phyloP scores from a whole-genome alignment of 2,797 vertebrate genomes.

The Chiloscyllium punctatum region DNA sequence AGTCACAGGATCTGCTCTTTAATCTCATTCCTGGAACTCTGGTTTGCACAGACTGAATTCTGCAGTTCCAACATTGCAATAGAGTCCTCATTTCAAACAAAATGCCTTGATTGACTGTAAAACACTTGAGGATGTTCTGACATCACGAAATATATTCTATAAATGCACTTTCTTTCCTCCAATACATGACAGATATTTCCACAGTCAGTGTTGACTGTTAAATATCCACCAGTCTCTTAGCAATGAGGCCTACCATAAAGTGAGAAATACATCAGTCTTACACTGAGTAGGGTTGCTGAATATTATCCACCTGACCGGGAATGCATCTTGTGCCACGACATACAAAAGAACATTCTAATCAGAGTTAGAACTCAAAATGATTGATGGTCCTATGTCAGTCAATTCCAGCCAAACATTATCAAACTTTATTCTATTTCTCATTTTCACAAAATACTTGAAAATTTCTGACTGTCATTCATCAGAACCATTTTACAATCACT shows the following conservation, averaged over 20 bases:
- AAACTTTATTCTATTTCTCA: neutral
- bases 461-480: neutral
- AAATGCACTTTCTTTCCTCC: neutral
- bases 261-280: neutral
- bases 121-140: neutral
- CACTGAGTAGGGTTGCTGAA: neutral
- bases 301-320: neutral
- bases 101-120: neutral
- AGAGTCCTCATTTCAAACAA: neutral
- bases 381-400: neutral
- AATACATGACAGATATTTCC: neutral
- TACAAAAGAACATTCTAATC: neutral
- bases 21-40: neutral
- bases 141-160: neutral
- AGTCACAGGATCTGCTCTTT: neutral
- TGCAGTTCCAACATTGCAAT: neutral
- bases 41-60: neutral
- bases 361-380: neutral
- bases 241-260: neutral
- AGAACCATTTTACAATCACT: neutral
- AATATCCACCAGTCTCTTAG: neutral
- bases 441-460: neutral
- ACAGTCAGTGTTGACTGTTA: neutral
- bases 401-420: neutral
- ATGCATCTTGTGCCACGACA: neutral